Base-by-base conservation (phyloP, 2,888 invertebrate genomes). In the Agriopis leucophaearia region DNA sequence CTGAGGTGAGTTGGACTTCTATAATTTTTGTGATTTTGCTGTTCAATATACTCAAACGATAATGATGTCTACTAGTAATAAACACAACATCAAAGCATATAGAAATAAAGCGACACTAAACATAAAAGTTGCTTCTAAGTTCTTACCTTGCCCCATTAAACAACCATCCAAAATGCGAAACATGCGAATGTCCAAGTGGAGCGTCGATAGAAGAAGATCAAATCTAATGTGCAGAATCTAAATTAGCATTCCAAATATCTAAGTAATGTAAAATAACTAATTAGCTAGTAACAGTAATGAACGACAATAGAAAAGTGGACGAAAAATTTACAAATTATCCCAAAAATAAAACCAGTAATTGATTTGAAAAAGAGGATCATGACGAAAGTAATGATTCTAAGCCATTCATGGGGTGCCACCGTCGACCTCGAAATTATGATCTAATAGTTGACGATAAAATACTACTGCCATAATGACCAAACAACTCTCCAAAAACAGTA, bases 371-470 rank as follows among this genome's bases (percentile, higher is more conserved):
- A 88, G 81, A 89, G 83, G 77, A 82, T 86, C 86, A 87, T 87
- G 83, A 89, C 89, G 86, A 89, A 85, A 85, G 85, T 90, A 87
- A 88, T 92, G 86, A 88, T 90, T 91, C 88, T 86, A 92, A 93
- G 93, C 93, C 94, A 94, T 94, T 89, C 93, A 91, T 79, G 75
- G 90, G 91, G 94, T 93, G 94, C 93, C 92, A 90, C 84, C 87
- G 89, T 87, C 86, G 84, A 87, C 85, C 86, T 88, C 84, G 84
- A 88, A 82, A 88, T 91, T 89, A 89, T 87, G 83, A 74, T 79
- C 85, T 87, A 88, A 83, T 81, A 83, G 81, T 81, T 80, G 84
- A 84, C 83, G 81, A 86, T 76, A 79, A 76, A 78, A 77, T 81
- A 82, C 87, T 89, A 88, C 87, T 85, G 84, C 87, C 87, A 87